Percentiles rank a stretch among this genome's conserved stretches.
Conservation (phyloP, 2,888 invertebrate genomes). For the Apamea crenata region DNA sequence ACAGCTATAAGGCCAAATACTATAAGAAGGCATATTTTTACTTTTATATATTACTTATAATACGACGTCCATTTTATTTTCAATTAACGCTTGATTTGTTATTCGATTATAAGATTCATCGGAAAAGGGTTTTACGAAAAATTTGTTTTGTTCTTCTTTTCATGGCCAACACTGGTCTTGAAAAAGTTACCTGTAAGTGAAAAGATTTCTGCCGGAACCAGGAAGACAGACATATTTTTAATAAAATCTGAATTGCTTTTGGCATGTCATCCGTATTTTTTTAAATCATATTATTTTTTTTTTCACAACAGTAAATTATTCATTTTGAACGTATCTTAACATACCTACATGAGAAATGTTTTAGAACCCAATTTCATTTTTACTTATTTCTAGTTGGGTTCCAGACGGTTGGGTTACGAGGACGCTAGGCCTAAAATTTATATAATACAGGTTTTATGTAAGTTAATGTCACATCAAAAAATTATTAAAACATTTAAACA, state of each 20-base stretch:
- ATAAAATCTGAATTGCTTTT: not conserved
- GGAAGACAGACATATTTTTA: conserved; percentile 3
- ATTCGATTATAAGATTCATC: not conserved
- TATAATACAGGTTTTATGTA: not conserved
- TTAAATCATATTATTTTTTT: not conserved
- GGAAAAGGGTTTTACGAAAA: not conserved
- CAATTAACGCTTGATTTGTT: conserved; percentile 1
- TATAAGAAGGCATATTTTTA: conserved; percentile 13
- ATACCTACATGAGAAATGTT: too few relatives aligned
- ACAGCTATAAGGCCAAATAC: conserved; percentile 21
- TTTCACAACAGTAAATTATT: not conserved
- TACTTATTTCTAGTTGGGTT: not conserved
- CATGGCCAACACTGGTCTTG: not conserved
- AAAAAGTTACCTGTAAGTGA: not conserved
- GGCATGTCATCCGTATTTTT: not conserved
- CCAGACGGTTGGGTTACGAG: too few relatives aligned
- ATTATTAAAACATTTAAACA: not conserved
- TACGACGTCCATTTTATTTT: conserved; percentile 6
- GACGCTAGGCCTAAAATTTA: not conserved
- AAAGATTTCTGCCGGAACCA: not conserved
- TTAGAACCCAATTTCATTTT: not conserved
- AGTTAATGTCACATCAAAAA: not conserved
- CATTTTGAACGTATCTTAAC: not conserved
- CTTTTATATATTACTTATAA: conserved; percentile 19
- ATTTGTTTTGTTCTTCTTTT: not conserved